A percentile compares a stretch with the other conserved stretches of the same genome.
phyloP scores from a whole-genome alignment of 1,140 invertebrate genomes.

The Cydia fagiglandana region DNA sequence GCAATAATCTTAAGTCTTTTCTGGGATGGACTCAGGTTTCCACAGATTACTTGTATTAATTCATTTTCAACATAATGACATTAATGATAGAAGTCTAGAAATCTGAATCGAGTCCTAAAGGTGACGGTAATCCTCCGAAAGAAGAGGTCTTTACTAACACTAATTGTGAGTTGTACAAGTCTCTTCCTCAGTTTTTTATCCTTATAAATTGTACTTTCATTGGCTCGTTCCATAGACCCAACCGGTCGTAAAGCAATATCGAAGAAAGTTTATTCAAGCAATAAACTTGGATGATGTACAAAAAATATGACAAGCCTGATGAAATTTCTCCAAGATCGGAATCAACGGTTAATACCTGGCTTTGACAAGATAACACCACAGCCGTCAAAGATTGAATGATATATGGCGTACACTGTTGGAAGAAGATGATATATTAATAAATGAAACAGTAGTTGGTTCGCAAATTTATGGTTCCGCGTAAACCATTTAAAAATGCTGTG shows the following conservation, averaged over 20 bases:
- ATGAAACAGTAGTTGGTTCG: not conserved
- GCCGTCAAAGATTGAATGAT: constrained; percentile 5
- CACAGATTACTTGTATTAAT: too few species aligned
- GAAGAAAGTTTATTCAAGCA: not conserved
- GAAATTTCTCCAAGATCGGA: constrained; percentile 11
- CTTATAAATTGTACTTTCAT: too few species aligned
- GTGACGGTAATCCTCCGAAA: too few species aligned
- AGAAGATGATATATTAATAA: not conserved
- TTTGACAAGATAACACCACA: constrained; percentile 20
- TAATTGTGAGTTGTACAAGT: too few species aligned
- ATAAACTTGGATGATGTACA: not conserved
- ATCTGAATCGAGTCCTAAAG: too few species aligned
- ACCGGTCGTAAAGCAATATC: not conserved
- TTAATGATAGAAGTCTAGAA: too few species aligned
- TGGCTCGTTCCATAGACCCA: not conserved
- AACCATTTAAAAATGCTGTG: not conserved
- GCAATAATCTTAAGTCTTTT: too few species aligned
- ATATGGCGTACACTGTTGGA: not conserved
- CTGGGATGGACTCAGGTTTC: too few species aligned
- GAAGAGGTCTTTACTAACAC: too few species aligned
- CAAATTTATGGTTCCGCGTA: not conserved
- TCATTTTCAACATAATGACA: too few species aligned
- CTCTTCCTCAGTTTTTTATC: too few species aligned
- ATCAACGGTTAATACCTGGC: not conserved
- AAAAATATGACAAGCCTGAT: not conserved